A percentile compares a stretch with the other conserved stretches of the same genome.
Evolutionary conservation across 2,888 invertebrate species (phyloP).

Genomic region (Xanthorhoe designata): DNA sequence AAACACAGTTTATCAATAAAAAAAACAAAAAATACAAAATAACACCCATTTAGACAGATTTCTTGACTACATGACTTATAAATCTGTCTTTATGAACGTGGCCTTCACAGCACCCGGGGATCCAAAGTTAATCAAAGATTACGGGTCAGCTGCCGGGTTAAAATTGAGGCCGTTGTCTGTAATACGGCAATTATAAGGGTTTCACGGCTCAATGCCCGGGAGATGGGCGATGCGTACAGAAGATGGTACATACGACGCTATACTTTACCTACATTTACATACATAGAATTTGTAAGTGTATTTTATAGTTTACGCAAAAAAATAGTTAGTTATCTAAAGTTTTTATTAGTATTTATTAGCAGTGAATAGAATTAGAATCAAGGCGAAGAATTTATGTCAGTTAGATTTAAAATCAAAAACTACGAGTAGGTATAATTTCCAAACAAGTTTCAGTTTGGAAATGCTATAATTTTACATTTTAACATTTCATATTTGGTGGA

Average conservation of each 20-base stretch:
- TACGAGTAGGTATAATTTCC: no score
- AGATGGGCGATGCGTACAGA: slow-evolving; percentile 13
- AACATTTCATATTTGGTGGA: no score
- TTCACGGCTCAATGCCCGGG: slow-evolving; percentile 22
- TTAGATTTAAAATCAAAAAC: no score
- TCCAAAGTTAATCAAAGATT: slow-evolving; percentile 40
- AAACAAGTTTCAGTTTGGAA: no score
- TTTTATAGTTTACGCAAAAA: no score
- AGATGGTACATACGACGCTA: slow-evolving; percentile 13
- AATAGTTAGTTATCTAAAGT: no score
- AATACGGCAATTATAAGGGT: slow-evolving; percentile 34
- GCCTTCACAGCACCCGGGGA: slow-evolving; percentile 22
- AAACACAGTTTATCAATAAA: no score
- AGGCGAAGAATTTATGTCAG: no score
- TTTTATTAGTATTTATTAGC: no score
- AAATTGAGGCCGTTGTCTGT: slow-evolving; percentile 30
- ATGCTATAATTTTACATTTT: no score
- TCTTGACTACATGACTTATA: background rate
- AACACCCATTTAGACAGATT: background rate
- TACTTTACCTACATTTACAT: background rate
- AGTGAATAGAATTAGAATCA: no score
- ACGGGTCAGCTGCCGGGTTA: slow-evolving; percentile 37
- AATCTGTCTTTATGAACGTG: slow-evolving; percentile 1
- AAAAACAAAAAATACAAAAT: background rate
- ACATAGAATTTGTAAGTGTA: no score